Percentiles rank a stretch among this genome's conserved stretches.
These are phyloP conservation scores for Orcinus orca DNA, from an alignment of 2,113 vertebrate species.

Conservation along the genomic window DNA sequence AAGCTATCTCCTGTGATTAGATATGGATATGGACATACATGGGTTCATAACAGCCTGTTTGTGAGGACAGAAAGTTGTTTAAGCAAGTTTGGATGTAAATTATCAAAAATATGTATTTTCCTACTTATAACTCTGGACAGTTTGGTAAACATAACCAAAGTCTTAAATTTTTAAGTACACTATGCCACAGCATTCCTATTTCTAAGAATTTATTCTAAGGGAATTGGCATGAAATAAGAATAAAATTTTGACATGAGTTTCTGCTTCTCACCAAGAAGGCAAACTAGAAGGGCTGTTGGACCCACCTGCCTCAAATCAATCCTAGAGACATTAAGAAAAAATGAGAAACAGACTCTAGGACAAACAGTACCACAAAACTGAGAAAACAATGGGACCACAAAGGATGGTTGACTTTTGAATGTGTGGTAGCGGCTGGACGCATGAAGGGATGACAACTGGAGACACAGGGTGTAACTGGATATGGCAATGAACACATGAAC, in stretches of 20 bases:
- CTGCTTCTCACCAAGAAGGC: neutral
- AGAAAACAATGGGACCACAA: neutral
- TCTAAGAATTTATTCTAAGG: neutral
- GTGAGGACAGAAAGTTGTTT: neutral
- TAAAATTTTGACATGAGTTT: neutral
- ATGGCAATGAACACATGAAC: neutral
- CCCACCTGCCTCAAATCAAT: neutral
- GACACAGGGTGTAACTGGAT: neutral
- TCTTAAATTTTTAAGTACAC: neutral
- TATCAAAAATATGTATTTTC: neutral
- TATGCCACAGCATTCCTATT: neutral
- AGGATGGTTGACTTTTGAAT: neutral
- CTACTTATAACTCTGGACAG: neutral
- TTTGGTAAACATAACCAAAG: neutral
- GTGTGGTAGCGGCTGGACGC: neutral
- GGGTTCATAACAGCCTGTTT: neutral
- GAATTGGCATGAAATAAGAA: neutral
- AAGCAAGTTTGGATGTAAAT: neutral
- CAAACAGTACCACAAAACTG: neutral
- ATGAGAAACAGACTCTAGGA: neutral
- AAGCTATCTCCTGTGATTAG: neutral
- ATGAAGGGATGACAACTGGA: neutral
- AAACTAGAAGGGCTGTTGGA: neutral
- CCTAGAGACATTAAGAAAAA: neutral
- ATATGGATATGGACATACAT: neutral